Conservation (phyloP, 2,113 vertebrate genomes). For the Poecile atricapillus region DNA sequence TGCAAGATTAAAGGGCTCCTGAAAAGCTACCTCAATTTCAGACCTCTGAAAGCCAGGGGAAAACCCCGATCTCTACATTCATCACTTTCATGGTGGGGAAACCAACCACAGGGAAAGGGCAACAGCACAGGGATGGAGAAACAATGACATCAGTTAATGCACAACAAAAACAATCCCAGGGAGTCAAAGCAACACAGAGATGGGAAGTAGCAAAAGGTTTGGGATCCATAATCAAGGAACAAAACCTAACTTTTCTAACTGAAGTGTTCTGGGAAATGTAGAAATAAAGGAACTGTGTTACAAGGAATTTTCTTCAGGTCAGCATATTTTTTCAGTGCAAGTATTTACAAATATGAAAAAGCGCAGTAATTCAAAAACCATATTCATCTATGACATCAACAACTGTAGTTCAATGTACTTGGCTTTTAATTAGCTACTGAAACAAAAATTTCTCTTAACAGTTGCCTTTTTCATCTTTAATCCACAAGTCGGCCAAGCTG, state of each 20-base stretch:
- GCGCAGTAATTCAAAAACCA: neutral
- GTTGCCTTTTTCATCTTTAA: neutral
- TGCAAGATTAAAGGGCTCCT: neutral
- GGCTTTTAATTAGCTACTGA: neutral
- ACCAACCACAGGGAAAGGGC: neutral
- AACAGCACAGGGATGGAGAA: neutral
- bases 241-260: neutral
- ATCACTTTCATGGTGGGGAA: neutral
- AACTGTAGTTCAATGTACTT: neutral
- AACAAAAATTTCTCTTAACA: neutral
- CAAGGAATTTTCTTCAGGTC: neutral
- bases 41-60: neutral
- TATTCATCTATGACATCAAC: neutral
- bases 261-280: neutral
- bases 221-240: neutral
- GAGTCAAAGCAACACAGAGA: neutral
- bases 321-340: neutral
- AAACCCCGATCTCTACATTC: neutral
- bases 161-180: neutral
- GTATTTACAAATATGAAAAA: neutral
- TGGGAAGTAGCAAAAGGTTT: neutral
- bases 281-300: neutral
- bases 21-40: neutral
- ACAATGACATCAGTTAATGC: fast-evolving
- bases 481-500: neutral